phyloP scores from a whole-genome alignment of 2,797 vertebrate genomes.

The Anguilla obscura region DNA sequence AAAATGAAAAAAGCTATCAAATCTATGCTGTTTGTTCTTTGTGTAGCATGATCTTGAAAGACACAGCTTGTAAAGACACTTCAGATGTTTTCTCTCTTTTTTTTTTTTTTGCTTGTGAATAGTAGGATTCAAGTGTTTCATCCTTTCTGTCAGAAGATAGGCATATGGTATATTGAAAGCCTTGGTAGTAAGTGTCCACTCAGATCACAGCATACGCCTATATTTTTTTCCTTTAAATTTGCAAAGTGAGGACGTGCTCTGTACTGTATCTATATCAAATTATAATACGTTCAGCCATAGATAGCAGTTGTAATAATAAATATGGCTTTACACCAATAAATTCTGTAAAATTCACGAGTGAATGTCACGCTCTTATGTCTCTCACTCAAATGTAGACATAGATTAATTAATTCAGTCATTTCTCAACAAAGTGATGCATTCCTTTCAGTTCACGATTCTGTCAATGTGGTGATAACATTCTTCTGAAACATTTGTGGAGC shows the following conservation, averaged over 20 bases:
- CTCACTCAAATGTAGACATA: neutral
- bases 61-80: slow-evolving; percentile 12
- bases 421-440: neutral
- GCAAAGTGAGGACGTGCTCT: neutral
- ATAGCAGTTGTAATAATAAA: neutral
- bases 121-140: slow-evolving; percentile 11
- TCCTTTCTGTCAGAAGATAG: slow-evolving; percentile 1
- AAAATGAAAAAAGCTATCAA: slow-evolving; percentile 20
- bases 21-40: slow-evolving; percentile 24
- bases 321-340: neutral
- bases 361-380: neutral
- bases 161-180: neutral
- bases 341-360: neutral
- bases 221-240: neutral
- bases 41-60: slow-evolving; percentile 26
- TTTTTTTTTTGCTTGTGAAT: neutral
- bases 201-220: neutral
- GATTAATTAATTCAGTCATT: neutral
- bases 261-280: neutral
- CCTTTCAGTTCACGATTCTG: neutral
- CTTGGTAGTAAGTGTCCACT: neutral
- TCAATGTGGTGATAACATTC: neutral
- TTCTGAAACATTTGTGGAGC: neutral
- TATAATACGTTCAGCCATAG: neutral
- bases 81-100: slow-evolving; percentile 10